Base-by-base conservation (phyloP, 2,113 vertebrate genomes). In the Falco punctatus region DNA sequence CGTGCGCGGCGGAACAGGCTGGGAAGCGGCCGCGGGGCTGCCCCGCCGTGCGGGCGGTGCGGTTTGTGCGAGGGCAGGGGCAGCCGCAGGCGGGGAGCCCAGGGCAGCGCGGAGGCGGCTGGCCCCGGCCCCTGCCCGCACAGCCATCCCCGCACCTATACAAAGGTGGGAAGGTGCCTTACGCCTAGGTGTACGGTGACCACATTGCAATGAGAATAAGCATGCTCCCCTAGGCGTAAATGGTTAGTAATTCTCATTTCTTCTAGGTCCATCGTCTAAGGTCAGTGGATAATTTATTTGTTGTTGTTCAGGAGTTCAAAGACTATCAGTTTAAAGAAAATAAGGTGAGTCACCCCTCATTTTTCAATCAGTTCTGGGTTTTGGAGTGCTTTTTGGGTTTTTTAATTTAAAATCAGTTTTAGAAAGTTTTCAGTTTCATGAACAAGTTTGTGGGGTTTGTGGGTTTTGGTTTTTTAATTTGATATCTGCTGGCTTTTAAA, bases 281-380 rank as follows among this genome's bases (percentile, higher is more conserved):
- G 93, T 99, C 99, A 40, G 99, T 99, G 91, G 99, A 99, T 97
- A 99, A 99, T 84, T 97, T 99, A 51, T 99, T 99, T 97, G 99
- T 99, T 42, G 99, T 99, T 15, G 98, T 99, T 75, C 95, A 99
- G 70, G 98, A 99, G 73, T 99, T 99, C 97, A 98, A 98, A 73
- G 98, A 99, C 86, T 99, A 99, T 59, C 98, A 98, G 6, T 99
- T 99, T 89, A 99, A 99, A 97, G 98, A 98, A 71, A 98, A 95
- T 66, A 99, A 99, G 99, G 99, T 99, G 97, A 97, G 96, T 32
- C 59, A 6, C 57, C 23, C 9, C 5, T 58, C n/a, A 2, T 6
- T 61, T 67, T 59, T 13, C 20, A 13, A 0, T 21, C 11, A 2
- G 15, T 4, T 30, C 2, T 42, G n/a, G 21, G 8, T 6, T 33